These are phyloP conservation scores for Thalassaphorura encarpata DNA, from an alignment of 1,140 invertebrate genomes.

Conservation along the genomic window DNA sequence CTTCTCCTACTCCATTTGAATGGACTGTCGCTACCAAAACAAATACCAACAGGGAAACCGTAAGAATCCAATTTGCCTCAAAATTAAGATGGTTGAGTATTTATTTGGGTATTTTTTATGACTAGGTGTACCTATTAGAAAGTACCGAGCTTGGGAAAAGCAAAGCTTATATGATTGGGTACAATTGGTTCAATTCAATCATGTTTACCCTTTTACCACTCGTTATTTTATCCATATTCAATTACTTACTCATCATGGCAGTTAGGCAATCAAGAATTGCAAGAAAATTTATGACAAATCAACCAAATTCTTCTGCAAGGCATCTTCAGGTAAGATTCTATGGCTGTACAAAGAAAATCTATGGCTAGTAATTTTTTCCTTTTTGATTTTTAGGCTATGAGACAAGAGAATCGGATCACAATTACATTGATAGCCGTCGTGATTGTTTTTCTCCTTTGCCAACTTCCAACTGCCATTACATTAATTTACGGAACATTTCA, in stretches of 20 bases:
- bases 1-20: constrained; percentile 54
- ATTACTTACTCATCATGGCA: constrained; percentile 55
- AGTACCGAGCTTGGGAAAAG: constrained; percentile 41
- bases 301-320: background rate
- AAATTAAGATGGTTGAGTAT: too few species aligned
- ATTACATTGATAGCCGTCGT: constrained; percentile 64
- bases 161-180: constrained; percentile 48
- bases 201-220: constrained; percentile 57
- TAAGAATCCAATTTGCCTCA: too few species aligned
- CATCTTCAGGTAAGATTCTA: background rate
- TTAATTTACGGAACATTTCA: constrained; percentile 44
- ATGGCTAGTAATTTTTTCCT: background rate
- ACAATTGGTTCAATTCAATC: constrained; percentile 54
- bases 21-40: constrained; percentile 38
- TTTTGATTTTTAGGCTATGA: constrained; percentile 29
- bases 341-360: background rate
- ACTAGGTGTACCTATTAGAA: constrained; percentile 16
- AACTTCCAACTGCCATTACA: constrained; percentile 52
- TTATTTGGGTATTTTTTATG: background rate
- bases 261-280: constrained; percentile 36
- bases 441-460: constrained; percentile 60
- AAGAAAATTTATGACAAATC: constrained; percentile 1
- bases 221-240: constrained; percentile 55
- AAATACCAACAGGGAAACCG: too few species aligned
- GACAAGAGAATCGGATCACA: constrained; percentile 60